Conservation (phyloP, 2,797 vertebrate genomes). For the Bryconaethiops microstoma region DNA sequence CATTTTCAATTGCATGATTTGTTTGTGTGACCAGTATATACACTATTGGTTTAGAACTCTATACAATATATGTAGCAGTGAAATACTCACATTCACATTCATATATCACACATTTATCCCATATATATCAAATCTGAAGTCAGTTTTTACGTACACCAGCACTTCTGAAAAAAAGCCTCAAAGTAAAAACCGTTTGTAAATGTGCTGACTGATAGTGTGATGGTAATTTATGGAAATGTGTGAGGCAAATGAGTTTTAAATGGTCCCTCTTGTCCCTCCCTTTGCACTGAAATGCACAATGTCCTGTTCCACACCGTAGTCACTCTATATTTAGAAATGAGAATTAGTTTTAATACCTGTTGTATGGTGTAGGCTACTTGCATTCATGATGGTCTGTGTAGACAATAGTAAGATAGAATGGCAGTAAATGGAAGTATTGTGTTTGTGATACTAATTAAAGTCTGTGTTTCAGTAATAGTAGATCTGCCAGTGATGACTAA, state of each 20-base stretch:
- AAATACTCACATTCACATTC: constrained; percentile 9
- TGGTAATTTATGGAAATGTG: constrained; percentile 55
- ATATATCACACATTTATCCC: background rate
- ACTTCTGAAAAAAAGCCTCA: constrained; percentile 10
- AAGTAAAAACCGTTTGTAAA: constrained; percentile 9
- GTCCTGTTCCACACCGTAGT: constrained; percentile 12
- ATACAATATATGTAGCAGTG: background rate
- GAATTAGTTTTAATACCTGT: background rate
- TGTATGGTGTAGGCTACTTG: constrained; percentile 5
- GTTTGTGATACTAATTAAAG: constrained; percentile 20
- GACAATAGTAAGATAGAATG: constrained; percentile 3
- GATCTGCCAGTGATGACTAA: background rate
- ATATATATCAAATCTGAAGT: background rate
- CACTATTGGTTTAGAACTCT: background rate
- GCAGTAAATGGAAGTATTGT: constrained; percentile 12
- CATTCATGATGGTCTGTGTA: constrained; percentile 17
- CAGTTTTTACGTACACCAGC: background rate
- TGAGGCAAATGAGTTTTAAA: constrained; percentile 42
- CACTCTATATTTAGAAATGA: constrained; percentile 14
- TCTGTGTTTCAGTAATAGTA: background rate
- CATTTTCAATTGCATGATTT: constrained; percentile 14
- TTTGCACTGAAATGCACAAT: constrained; percentile 31
- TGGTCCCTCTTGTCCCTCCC: constrained; percentile 41
- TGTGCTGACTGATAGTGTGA: constrained; percentile 13
- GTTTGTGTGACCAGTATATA: background rate